Base-by-base conservation (phyloP, 2,888 invertebrate genomes). In the Xanthia icteritia region DNA sequence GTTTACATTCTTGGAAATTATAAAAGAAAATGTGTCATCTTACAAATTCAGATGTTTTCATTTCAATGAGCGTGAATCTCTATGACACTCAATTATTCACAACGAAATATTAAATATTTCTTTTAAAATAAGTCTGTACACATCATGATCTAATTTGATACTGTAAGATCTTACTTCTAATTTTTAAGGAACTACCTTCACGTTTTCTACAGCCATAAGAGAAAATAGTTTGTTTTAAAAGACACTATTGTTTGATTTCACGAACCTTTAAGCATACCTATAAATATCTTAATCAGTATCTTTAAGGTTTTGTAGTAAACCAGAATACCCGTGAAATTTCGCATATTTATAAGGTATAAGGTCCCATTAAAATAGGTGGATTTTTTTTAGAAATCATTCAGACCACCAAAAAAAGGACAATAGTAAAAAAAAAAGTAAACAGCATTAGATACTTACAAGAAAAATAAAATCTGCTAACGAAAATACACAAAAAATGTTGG, bases 31-130 rank as follows among this genome's bases (percentile, higher is more conserved):
- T 65, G 8, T 74, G 80, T 65, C 76, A 72, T 84, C 68, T 58
- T 45, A 58, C 45, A 48, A 45, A 73, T 67, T 73, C 61, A 70
- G 54, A 83, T 73, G 69, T 76, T 83, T 81, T 85, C 5, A 73
- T 84, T 80, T 80, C 36, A 69, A n/a, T 66, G 48, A 66, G 61
- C 64, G 17, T 63, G 45, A 48, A 68, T 56, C n/a, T 82, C 51
- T 73, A 61, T 54, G 86, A 68, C 86, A 82, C n/a, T 48, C 56
- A 68, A 78, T 82, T 71, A 73, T 51, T 84, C 75, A 82, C 63
- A 20, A 51, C 31, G 31, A 70, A 42, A 70, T 76, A 56, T 67
- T 15, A 42, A 60, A 54, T 54, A n/a, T 60, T 23, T 70, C 27
- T 60, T 61, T 48, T 20, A 66, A 81, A 58, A 69, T 73, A 60